Conservation (phyloP, 2,797 vertebrate species). For the Coendou prehensilis region DNA sequence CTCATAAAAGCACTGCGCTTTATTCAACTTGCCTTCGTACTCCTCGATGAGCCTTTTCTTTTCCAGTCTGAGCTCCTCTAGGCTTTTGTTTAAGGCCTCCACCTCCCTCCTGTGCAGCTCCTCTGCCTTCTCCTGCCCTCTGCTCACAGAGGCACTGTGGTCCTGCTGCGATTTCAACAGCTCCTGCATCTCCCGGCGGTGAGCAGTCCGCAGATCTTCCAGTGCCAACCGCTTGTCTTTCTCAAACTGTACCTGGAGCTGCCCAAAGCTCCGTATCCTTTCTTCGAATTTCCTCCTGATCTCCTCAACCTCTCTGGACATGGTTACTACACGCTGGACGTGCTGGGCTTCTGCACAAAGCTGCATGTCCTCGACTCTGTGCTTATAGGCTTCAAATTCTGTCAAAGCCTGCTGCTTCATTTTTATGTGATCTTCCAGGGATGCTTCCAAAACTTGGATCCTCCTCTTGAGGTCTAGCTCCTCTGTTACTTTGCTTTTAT, state of each 20-base stretch:
- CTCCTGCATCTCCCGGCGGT: slow-evolving; percentile 96
- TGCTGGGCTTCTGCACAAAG: slow-evolving; percentile 98
- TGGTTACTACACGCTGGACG: slow-evolving; percentile 96
- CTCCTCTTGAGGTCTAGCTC: slow-evolving; percentile 97
- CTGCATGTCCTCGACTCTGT: slow-evolving; percentile 97
- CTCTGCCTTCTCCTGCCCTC: slow-evolving; percentile 95
- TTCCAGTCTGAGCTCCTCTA: slow-evolving; percentile 95
- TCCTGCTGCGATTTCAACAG: slow-evolving; percentile 95
- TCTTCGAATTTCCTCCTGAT: slow-evolving; percentile 98
- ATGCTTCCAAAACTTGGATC: slow-evolving; percentile 97
- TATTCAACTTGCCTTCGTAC: slow-evolving; percentile 96
- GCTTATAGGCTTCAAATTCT: slow-evolving; percentile 98
- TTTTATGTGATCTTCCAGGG: slow-evolving; percentile 96
- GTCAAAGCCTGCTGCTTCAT: slow-evolving; percentile 97
- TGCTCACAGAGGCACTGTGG: slow-evolving; percentile 94
- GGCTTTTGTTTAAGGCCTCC: slow-evolving; percentile 93
- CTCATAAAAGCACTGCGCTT: slow-evolving; percentile 98
- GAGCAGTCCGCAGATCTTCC: slow-evolving; percentile 94
- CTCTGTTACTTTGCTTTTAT: slow-evolving; percentile 97
- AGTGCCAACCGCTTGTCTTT: slow-evolving; percentile 95
- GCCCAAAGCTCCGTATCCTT: slow-evolving; percentile 94
- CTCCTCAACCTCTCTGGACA: slow-evolving; percentile 99
- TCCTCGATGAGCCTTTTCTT: slow-evolving; percentile 97
- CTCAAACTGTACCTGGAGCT: slow-evolving; percentile 95
- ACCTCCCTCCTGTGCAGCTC: slow-evolving; percentile 94